A percentile compares a stretch with the other conserved stretches of the same genome.
Conservation (phyloP, 2,797 vertebrate genomes). For the Morelia viridis region DNA sequence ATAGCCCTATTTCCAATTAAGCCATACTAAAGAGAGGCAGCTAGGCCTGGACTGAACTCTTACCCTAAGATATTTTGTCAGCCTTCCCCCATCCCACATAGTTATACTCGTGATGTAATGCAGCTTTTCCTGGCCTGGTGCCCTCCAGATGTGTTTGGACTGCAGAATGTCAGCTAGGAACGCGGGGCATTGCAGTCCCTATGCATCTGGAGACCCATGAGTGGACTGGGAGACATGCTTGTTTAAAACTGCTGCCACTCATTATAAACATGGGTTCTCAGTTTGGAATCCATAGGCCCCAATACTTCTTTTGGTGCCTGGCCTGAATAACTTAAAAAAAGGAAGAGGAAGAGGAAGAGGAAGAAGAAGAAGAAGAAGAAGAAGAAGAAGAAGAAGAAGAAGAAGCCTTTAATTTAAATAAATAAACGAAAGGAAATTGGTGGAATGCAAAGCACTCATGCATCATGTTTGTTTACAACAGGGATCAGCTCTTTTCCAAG, state of each 20-base stretch:
- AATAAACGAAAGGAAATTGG: not conserved
- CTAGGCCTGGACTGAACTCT: not conserved
- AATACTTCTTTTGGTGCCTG: not conserved
- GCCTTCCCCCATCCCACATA: not conserved
- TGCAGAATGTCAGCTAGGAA: not conserved
- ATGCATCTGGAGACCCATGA: not conserved
- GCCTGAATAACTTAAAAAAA: not conserved
- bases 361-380: too few relatives aligned
- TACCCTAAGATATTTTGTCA: not conserved
- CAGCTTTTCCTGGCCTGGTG: not conserved
- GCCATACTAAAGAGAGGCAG: not conserved
- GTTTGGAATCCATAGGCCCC: not conserved
- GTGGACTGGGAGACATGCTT: not conserved
- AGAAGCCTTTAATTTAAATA: not conserved
- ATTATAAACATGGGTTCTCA: not conserved
- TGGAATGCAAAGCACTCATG: not conserved
- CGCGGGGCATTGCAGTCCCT: not conserved
- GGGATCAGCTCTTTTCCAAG: not conserved
- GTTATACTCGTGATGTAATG: not conserved
- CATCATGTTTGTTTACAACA: not conserved
- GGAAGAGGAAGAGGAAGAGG: too few relatives aligned
- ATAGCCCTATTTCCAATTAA: not conserved
- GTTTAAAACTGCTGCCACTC: not conserved
- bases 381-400: not conserved
- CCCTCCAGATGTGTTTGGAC: not conserved